phyloP scores from a whole-genome alignment of 2,113 vertebrate species.

The Oncorhynchus keta region DNA sequence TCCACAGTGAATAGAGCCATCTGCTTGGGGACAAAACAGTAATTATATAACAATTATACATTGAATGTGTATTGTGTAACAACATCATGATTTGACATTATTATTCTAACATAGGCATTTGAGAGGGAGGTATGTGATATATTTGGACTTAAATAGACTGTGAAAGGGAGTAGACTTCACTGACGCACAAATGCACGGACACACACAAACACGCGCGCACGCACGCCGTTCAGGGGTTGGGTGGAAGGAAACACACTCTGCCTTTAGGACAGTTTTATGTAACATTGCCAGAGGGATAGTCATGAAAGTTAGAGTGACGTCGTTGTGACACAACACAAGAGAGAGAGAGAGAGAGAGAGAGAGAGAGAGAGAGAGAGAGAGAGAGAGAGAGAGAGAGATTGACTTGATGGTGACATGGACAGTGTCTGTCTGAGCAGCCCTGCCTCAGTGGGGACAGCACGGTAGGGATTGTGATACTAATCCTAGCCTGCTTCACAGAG shows the following conservation, averaged over 20 bases:
- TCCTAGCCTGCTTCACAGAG: constrained; percentile 54
- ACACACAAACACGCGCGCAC: constrained; percentile 5
- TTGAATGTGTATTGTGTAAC: not conserved
- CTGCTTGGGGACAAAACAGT: too few relatives aligned
- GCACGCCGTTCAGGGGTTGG: not conserved
- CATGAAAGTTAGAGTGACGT: not conserved
- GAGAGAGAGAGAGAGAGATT: not conserved
- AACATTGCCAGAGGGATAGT: not conserved
- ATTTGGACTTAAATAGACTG: not conserved
- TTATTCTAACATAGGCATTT: not conserved
- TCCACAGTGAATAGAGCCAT: not conserved
- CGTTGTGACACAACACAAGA: not conserved
- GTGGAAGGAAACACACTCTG: not conserved
- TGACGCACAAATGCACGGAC: not conserved
- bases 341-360: too few relatives aligned
- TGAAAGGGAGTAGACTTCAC: not conserved
- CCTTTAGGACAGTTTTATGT: too few relatives aligned
- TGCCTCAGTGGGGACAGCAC: constrained; percentile 11
- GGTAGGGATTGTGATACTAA: constrained; percentile 59
- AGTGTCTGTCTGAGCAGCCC: constrained; percentile 1
- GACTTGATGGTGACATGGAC: not conserved
- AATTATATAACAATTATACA: not conserved
- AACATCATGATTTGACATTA: not conserved
- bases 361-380: too few relatives aligned
- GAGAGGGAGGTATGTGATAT: not conserved